Evolutionary conservation across 1,140 invertebrate genomes (phyloP), one percentile per base, ranked within the genome.

Genomic region (Microplitis mediator): DNA sequence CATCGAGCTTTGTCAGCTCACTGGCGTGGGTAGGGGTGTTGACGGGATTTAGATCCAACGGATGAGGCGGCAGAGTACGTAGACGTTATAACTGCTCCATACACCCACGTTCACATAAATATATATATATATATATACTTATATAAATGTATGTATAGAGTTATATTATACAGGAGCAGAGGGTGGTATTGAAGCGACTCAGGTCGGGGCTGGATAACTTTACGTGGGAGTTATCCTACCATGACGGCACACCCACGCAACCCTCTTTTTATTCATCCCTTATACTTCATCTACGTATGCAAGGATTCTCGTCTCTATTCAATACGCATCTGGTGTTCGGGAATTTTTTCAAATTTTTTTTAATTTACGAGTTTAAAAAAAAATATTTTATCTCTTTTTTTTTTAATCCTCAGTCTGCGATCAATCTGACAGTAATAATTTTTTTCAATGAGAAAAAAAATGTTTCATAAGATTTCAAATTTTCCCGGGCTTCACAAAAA

Each of bases 201-300:
- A 62, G 56, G 56, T 60, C 56, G 64, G 64, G 56, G 65, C 64
- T 67, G 72, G 75, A 66, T 67, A 69, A 65, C 67, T 13, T 54
- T 58, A 71, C 63, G 64, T 62, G 64, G 74, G 64, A 72, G 72
- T 78, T 78, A 76, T 74, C 54, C 70, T 75, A 60, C 72, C 77
- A 72, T 78, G 78, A 79, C 75, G 78, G 52, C 71, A 75, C 80
- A 81, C 78, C 80, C 79, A 79, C 79, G 78, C 79, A 77, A 65
- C 73, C 76, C 54, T 75, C 72, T 72, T 77, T 74, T 65, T 67
- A 62, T 66, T 23, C 63, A 13, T 66, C 31, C 50, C 14, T 23
- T 23, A 11, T 61, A 16, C 16, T 70, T 39, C 70, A 45, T 52
- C 64, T n/a, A 60, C 36, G 34, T 61, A 34, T 66, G 36, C 31